A percentile compares a stretch with the other conserved stretches of the same genome.
phyloP scores from a whole-genome alignment of 1,140 invertebrate genomes.

The Platyscapa corneri region DNA sequence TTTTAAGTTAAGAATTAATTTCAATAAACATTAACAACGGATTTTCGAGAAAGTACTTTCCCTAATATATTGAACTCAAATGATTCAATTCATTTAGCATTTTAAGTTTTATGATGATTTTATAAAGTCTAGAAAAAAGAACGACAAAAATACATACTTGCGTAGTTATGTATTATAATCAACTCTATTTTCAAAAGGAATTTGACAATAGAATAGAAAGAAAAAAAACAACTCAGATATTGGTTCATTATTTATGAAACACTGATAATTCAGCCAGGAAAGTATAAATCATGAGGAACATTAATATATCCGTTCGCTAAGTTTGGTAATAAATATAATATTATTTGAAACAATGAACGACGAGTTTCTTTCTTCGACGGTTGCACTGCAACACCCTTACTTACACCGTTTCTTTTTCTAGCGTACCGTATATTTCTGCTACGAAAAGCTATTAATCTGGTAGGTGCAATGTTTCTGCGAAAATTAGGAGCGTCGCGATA shows the following conservation, averaged over 20 bases:
- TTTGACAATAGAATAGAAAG: background rate
- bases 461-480: conserved; percentile 12
- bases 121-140: too few relatives aligned
- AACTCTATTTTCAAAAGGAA: background rate
- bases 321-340: conserved; percentile 22
- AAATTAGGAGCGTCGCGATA: conserved; percentile 41
- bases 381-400: background rate
- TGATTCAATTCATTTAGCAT: too few relatives aligned
- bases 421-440: background rate
- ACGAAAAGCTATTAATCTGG: conserved; percentile 42
- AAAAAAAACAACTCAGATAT: background rate
- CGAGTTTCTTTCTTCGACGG: background rate
- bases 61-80: background rate
- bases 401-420: background rate
- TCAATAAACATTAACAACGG: too few relatives aligned
- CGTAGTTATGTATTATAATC: background rate
- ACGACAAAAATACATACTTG: too few relatives aligned
- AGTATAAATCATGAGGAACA: conserved; percentile 19
- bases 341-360: conserved; percentile 32
- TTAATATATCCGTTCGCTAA: background rate
- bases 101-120: too few relatives aligned
- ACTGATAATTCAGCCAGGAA: conserved; percentile 45
- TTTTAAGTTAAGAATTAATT: too few relatives aligned
- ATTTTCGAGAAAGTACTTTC: too few relatives aligned
- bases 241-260: conserved; percentile 23